A percentile compares a stretch with the other conserved stretches of the same genome.
These are phyloP conservation scores for Prionace glauca DNA, from an alignment of 2,797 vertebrate genomes.

Conservation along the genomic window DNA sequence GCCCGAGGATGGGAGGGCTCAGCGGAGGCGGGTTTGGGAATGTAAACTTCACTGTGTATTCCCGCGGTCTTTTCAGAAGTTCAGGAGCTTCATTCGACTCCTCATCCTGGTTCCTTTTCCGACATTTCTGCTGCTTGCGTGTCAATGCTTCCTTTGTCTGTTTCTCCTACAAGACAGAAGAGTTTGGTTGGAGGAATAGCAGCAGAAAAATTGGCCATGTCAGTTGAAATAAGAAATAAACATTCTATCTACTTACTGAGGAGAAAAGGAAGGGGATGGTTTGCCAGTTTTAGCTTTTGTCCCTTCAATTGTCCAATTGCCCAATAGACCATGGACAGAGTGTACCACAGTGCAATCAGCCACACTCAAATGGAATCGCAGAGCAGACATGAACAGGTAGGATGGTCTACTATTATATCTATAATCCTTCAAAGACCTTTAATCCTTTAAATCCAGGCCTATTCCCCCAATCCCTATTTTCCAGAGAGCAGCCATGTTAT, in stretches of 20 bases:
- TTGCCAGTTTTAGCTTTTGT: not conserved
- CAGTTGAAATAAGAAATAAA: not conserved
- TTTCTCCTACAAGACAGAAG: slow-evolving; percentile 66
- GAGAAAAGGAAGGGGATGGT: not conserved
- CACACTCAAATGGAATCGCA: not conserved
- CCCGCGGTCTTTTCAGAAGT: slow-evolving; percentile 77
- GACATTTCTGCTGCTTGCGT: slow-evolving; percentile 81
- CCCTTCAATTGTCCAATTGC: not conserved
- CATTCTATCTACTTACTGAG: not conserved
- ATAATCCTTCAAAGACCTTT: not conserved
- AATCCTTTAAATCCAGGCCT: not conserved
- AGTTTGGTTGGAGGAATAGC: not conserved
- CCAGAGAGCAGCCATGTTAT: not conserved
- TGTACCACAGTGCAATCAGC: not conserved
- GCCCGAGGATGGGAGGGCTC: slow-evolving; percentile 79
- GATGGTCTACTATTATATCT: not conserved
- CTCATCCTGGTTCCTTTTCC: slow-evolving; percentile 71
- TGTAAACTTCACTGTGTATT: slow-evolving; percentile 88
- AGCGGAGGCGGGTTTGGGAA: slow-evolving; percentile 83
- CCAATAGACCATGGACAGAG: not conserved
- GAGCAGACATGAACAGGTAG: not conserved
- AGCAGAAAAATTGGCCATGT: too few species aligned
- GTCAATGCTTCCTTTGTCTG: slow-evolving; percentile 81
- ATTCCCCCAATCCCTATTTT: not conserved
- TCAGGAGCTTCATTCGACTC: slow-evolving; percentile 69